A percentile compares a stretch with the other conserved stretches of the same genome.
phyloP scores from a whole-genome alignment of 2,113 vertebrate genomes.

The Apodemus sylvaticus region DNA sequence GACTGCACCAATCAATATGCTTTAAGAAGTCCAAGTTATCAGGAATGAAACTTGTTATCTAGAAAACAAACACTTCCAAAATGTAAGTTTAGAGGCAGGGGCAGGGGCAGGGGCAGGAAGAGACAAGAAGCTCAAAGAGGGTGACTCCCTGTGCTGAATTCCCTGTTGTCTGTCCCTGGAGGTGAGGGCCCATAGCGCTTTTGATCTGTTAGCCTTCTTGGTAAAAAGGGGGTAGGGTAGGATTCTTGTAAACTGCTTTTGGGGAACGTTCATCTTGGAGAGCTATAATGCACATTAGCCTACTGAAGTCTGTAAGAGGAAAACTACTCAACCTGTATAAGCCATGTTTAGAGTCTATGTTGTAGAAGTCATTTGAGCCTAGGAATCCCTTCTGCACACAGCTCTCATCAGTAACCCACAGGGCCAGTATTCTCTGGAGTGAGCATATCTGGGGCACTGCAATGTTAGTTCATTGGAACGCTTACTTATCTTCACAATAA shows the following conservation, averaged over 20 bases:
- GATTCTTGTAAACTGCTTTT: constrained; percentile 42
- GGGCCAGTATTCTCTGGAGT: constrained; percentile 42
- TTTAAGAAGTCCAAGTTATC: background rate
- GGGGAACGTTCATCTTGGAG: constrained; percentile 33
- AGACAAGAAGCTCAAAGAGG: background rate
- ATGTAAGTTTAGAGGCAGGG: background rate
- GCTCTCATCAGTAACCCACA: constrained; percentile 36
- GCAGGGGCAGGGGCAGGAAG: background rate
- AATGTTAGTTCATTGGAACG: constrained; percentile 35
- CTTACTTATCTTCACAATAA: constrained; percentile 61
- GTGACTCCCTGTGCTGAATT: background rate
- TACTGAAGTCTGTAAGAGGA: constrained; percentile 43
- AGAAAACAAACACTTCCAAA: constrained; percentile 31
- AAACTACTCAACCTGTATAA: constrained; percentile 58
- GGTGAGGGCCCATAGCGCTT: background rate
- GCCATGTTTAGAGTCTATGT: constrained; percentile 34
- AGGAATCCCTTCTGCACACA: constrained; percentile 24
- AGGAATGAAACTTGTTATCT: background rate
- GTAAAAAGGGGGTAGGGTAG: background rate
- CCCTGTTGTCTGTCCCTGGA: background rate
- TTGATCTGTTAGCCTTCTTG: background rate
- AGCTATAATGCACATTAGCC: constrained; percentile 30
- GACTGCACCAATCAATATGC: background rate
- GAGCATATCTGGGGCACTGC: background rate
- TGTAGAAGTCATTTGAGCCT: constrained; percentile 54